phyloP scores from a whole-genome alignment of 2,888 invertebrate species.

The Imbricaverruca yamaguchii region DNA sequence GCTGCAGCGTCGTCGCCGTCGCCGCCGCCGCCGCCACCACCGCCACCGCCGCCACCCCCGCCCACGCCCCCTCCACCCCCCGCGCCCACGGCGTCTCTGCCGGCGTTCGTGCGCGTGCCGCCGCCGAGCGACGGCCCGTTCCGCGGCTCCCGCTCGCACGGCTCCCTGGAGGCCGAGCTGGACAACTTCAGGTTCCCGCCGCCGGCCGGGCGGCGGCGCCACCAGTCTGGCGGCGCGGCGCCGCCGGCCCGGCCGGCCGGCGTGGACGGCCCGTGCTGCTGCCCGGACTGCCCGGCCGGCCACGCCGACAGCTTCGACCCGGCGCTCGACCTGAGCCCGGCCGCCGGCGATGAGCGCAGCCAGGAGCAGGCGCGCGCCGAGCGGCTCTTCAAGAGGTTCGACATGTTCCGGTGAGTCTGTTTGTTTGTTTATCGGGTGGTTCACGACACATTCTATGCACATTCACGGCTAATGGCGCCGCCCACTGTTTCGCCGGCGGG shows the following conservation, averaged over 20 bases:
- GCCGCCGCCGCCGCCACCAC: too few species aligned
- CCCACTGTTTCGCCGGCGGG: too few species aligned
- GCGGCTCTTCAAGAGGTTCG: neutral
- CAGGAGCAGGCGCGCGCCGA: neutral
- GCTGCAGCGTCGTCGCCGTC: too few species aligned
- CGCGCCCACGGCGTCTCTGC: neutral
- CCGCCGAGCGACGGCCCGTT: neutral
- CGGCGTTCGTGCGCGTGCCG: slow-evolving; percentile 6
- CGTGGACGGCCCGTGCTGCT: neutral
- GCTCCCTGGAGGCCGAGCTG: neutral
- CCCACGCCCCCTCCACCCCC: too few species aligned
- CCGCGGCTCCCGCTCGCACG: neutral
- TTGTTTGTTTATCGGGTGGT: too few species aligned
- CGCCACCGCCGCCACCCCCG: too few species aligned
- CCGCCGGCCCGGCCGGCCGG: neutral
- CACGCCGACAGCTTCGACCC: neutral
- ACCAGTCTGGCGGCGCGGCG: neutral
- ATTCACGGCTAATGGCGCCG: too few species aligned
- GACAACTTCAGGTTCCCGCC: neutral
- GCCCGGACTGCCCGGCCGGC: neutral
- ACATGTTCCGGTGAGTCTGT: slow-evolving; percentile 18
- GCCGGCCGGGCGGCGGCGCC: neutral
- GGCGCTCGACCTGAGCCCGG: neutral
- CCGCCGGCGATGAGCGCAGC: neutral
- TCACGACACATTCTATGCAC: too few species aligned